Evolutionary conservation across 2,888 invertebrate genomes (phyloP).

Genomic region (Lamellibrachia satsuma): DNA sequence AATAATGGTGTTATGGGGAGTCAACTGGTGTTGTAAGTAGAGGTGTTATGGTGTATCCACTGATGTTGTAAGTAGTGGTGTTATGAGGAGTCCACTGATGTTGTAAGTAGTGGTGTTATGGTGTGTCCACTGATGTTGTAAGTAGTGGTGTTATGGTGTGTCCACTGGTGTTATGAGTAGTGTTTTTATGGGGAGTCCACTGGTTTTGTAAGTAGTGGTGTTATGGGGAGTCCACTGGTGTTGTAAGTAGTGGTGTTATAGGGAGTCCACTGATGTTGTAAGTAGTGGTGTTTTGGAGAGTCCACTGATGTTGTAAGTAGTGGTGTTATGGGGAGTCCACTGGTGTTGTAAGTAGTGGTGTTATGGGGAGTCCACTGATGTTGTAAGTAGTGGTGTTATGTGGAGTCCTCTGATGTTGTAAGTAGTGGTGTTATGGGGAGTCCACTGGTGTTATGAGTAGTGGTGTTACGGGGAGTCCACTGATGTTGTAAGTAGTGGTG

Average conservation of each 20-base stretch:
- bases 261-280: not conserved
- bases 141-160: slow-evolving; percentile 49
- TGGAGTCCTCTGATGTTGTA: not conserved
- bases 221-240: slow-evolving; percentile 76
- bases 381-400: slow-evolving; percentile 75
- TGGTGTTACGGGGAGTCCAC: not conserved
- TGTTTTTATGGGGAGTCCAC: not conserved
- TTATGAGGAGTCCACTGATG: slow-evolving; percentile 76
- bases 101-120: slow-evolving; percentile 75
- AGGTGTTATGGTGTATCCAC: not conserved
- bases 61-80: not conserved
- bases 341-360: not conserved
- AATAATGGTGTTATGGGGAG: slow-evolving; percentile 48
- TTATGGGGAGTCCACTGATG: slow-evolving; percentile 76
- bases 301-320: slow-evolving; percentile 88
- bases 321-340: not conserved
- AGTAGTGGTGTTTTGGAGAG: slow-evolving; percentile 49
- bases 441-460: slow-evolving; percentile 87
- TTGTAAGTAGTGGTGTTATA: slow-evolving; percentile 75
- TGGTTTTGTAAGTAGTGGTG: not conserved
- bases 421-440: slow-evolving; percentile 49
- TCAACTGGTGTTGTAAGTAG: slow-evolving; percentile 88
- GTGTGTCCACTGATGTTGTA: not conserved
- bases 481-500: not conserved
- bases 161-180: slow-evolving; percentile 88